Evolutionary conservation across 2,888 invertebrate species (phyloP), one percentile per base, ranked within the genome.

Genomic region (Dolichomitus sp.): DNA sequence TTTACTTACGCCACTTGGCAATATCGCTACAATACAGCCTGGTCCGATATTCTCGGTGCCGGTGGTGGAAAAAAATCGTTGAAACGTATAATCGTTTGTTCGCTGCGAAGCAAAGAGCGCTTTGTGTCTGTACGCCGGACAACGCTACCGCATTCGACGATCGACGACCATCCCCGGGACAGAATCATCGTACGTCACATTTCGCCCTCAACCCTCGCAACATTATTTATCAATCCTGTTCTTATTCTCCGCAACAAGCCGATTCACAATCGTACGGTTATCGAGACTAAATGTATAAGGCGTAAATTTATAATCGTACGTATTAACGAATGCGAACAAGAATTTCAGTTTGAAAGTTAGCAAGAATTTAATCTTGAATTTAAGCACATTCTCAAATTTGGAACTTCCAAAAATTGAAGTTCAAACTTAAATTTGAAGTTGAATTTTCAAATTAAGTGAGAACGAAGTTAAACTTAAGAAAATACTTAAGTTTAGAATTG

Each of bases 51-150:
- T 52, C 52, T 33, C 68, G 68, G 52, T 23, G 37, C 19, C 68
- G 52, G 33, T 37, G 50, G 68, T 45, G 57, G 72, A 81, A 81
- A 76, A 81, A 66, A 74, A 50, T 78, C 81, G 63, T 63, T 78
- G 78, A 65, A 65, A 81, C 81, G 81, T 78, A 78, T 78, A 78
- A 81, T 81, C 81, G 81, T 81, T 81, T 81, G 81, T 78, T 61
- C 63, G 48, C n/a, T 65, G 59, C 52, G 45, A 78, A 54, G 48
- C 73, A 45, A 52, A 68, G 37, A 52, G 68, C 17, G 50, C 52
- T 37, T 52, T 61, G 52, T 66, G 66, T 48, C 66, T 66, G 48
- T 48, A 63, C 40, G 42, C 40, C 37, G 50, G 6, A 19, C 37
- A 52, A 52, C 52, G 52, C 9, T 52, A 68, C 50, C 68, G 52